Conservation (phyloP, 1,140 invertebrate genomes). For the Scaptomyza montana region DNA sequence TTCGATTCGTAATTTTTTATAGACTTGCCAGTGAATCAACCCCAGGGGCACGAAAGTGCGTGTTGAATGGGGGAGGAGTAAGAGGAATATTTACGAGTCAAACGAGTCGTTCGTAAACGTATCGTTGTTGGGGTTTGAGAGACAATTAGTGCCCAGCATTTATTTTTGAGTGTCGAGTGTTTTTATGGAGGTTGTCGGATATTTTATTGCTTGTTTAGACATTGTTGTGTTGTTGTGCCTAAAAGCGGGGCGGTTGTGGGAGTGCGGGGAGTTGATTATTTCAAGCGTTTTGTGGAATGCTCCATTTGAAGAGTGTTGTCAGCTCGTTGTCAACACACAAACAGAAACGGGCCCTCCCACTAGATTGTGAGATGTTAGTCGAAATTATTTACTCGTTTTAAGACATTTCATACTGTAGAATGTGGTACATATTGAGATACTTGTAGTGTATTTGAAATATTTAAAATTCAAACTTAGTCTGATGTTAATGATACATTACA, state of each 20-base stretch:
- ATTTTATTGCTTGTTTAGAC: constrained; percentile 69
- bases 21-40: constrained; percentile 21
- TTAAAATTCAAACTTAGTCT: too few species aligned
- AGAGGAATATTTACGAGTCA: constrained; percentile 20
- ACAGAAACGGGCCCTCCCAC: background rate
- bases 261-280: constrained; percentile 1
- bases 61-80: constrained; percentile 5
- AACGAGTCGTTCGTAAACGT: constrained; percentile 18
- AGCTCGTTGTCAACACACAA: constrained; percentile 45
- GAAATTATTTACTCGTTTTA: background rate
- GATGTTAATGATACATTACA: too few species aligned
- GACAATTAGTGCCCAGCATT: constrained; percentile 75
- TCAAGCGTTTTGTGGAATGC: constrained; percentile 29
- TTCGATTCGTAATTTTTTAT: constrained; percentile 52
- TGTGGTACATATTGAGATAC: background rate
- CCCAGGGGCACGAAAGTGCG: background rate
- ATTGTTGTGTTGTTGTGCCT: background rate
- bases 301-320: constrained; percentile 34
- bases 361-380: constrained; percentile 3
- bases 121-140: constrained; percentile 26
- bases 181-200: constrained; percentile 55
- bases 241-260: too few species aligned
- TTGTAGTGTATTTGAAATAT: too few species aligned
- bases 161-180: constrained; percentile 48
- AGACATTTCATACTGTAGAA: background rate